Evolutionary conservation across 2,113 vertebrate genomes (phyloP), one percentile per base, ranked within the genome.

Genomic region (Catharus minimus): DNA sequence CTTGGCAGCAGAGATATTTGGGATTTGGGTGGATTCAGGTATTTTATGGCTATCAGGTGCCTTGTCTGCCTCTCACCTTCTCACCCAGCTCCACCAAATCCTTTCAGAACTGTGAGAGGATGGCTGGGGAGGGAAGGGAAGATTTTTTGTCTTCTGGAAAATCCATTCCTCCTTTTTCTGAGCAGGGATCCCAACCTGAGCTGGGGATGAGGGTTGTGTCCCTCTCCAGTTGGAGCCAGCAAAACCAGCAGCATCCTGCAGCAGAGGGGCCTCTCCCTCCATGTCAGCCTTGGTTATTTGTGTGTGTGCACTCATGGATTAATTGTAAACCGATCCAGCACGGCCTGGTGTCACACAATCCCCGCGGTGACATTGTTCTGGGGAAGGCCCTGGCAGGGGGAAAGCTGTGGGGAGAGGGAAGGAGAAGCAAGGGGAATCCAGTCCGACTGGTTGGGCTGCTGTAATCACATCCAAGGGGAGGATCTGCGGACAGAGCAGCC

Each of bases 381-480:
- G 74, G 78, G 71, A 95, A 83, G 71, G 85, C 79, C 55, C 15
- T 0, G 79, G 1, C 33, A 52, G 33, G 72, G 32, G 30, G 9
- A 57, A 47, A 73, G 12, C 53, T 7, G 9, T 52, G 77, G 20
- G 0, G 17, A 11, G 65, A 39, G 71, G 47, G 50, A 47, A 77
- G 30, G 53, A 32, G 18, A 22, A 23, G 21, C n/a, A 2, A 43
- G 72, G 82, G 92, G 92, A 96, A 96, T 95, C 94, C 61, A 3
- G 94, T 71, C 93, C 41, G 80, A 96, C 95, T 53, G 94, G 95
- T 91, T 21, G 90, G 76, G 73, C 81, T 16, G 88, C 92, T 60
- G 91, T 15, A 58, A 80, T 55, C 94, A 13, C 50, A 80, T 17
- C 79, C 88, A 5, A 80, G 50, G 77, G 91, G 71, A 91, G 91